These are phyloP conservation scores for Pammene aurita DNA, from an alignment of 2,888 invertebrate genomes.

Conservation along the genomic window DNA sequence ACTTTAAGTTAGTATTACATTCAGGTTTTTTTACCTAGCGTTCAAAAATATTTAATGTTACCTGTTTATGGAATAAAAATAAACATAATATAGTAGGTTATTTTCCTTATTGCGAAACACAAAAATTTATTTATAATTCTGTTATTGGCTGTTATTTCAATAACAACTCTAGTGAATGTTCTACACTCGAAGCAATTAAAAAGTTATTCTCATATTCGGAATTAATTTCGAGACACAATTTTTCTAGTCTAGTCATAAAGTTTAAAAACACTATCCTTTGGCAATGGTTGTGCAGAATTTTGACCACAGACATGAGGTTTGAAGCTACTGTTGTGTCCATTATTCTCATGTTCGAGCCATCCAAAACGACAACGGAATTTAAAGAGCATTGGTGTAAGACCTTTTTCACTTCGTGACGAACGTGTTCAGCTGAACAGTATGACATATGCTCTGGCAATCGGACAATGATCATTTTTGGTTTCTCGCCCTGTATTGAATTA, in stretches of 20 bases:
- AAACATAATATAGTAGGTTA: too few relatives aligned
- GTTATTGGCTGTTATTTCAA: slow-evolving; percentile 36
- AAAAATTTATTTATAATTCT: not conserved
- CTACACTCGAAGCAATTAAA: slow-evolving; percentile 26
- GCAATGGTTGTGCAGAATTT: slow-evolving; percentile 37
- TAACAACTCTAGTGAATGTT: slow-evolving; percentile 27
- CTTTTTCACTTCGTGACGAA: slow-evolving; percentile 41
- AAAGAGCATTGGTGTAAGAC: slow-evolving; percentile 22
- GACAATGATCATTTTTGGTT: slow-evolving; percentile 37
- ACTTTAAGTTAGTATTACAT: too few relatives aligned
- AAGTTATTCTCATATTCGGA: slow-evolving; percentile 33
- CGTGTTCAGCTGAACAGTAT: slow-evolving; percentile 44
- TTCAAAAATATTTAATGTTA: too few relatives aligned
- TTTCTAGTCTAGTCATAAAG: slow-evolving; percentile 37
- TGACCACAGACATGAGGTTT: slow-evolving; percentile 42
- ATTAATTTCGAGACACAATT: slow-evolving; percentile 40
- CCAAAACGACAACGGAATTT: slow-evolving; percentile 40
- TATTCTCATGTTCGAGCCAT: slow-evolving; percentile 42
- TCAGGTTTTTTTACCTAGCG: too few relatives aligned
- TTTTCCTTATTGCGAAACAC: not conserved
- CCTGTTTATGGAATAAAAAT: too few relatives aligned
- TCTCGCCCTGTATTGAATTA: slow-evolving; percentile 29
- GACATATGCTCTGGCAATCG: slow-evolving; percentile 40
- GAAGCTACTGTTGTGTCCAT: slow-evolving; percentile 44
- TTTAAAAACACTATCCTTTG: slow-evolving; percentile 42